These are phyloP conservation scores for Mugil cephalus DNA, from an alignment of 2,113 vertebrate species.

Conservation along the genomic window DNA sequence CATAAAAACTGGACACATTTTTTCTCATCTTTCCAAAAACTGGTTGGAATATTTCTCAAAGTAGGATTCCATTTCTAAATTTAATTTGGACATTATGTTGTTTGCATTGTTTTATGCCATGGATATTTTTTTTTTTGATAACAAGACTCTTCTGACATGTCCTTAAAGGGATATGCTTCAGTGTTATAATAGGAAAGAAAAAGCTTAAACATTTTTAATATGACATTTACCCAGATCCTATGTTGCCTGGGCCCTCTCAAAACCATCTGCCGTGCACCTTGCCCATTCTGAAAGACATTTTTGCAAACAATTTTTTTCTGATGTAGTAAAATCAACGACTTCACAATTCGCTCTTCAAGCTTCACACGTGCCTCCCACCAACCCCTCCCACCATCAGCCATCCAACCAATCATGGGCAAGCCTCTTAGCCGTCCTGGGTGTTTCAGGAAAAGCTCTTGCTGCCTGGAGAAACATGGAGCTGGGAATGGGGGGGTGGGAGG, in stretches of 20 bases:
- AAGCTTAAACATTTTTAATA: neutral
- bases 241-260: conserved; percentile 12
- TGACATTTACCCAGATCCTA: neutral
- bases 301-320: conserved; percentile 5
- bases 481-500: conserved; percentile 90
- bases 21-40: conserved; percentile 3
- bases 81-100: conserved; percentile 8
- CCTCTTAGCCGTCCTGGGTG: conserved; percentile 97
- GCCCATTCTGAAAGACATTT: neutral
- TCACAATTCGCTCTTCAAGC: conserved; percentile 75
- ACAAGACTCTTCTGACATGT: neutral
- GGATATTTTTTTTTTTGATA: conserved; percentile 26
- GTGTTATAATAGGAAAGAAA: conserved; percentile 12
- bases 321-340: conserved; percentile 53
- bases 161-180: conserved; percentile 18
- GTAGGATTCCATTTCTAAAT: neutral
- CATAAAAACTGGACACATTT: conserved; percentile 44
- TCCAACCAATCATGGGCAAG: conserved; percentile 90
- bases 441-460: conserved; percentile 94
- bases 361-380: conserved; percentile 64
- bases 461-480: conserved; percentile 90
- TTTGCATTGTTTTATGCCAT: conserved; percentile 10
- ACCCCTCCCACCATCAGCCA: conserved; percentile 67
- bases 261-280: conserved; percentile 6
- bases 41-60: conserved; percentile 32